These are phyloP conservation scores for Cybosia mesomella DNA, from an alignment of 2,888 invertebrate species.

Conservation along the genomic window DNA sequence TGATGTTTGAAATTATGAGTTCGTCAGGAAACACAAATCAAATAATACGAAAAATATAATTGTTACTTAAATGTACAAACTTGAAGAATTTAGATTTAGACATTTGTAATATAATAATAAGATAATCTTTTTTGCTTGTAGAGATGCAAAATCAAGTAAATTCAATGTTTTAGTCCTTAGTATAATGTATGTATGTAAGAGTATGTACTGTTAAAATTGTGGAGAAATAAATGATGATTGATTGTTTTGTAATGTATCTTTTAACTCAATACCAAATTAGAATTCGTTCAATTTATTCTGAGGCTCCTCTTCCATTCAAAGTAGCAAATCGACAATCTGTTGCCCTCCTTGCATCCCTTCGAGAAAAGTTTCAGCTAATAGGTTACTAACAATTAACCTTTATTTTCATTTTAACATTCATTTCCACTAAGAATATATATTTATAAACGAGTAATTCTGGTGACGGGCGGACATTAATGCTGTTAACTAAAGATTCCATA, in stretches of 20 bases:
- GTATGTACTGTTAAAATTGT: slow-evolving; percentile 48
- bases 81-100: slow-evolving; percentile 19
- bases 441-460: not conserved
- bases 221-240: slow-evolving; percentile 62
- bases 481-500: not conserved
- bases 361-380: too few species aligned
- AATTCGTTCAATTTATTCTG: not conserved
- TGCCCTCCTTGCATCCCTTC: not conserved
- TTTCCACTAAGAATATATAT: not conserved
- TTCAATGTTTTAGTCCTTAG: slow-evolving; percentile 47
- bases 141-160: slow-evolving; percentile 15
- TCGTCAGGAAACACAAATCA: slow-evolving; percentile 52
- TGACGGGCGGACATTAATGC: not conserved
- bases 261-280: not conserved
- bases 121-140: slow-evolving; percentile 37
- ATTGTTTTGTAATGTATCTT: slow-evolving; percentile 51
- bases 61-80: slow-evolving; percentile 37
- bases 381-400: too few species aligned
- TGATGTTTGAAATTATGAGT: slow-evolving; percentile 64
- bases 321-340: not conserved
- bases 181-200: slow-evolving; percentile 40
- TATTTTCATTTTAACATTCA: not conserved
- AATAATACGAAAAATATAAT: slow-evolving; percentile 24
- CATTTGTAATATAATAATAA: slow-evolving; percentile 40
- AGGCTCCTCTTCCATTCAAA: not conserved